Evolutionary conservation across 2,888 invertebrate genomes (phyloP).

Genomic region (Dugesia japonica): DNA sequence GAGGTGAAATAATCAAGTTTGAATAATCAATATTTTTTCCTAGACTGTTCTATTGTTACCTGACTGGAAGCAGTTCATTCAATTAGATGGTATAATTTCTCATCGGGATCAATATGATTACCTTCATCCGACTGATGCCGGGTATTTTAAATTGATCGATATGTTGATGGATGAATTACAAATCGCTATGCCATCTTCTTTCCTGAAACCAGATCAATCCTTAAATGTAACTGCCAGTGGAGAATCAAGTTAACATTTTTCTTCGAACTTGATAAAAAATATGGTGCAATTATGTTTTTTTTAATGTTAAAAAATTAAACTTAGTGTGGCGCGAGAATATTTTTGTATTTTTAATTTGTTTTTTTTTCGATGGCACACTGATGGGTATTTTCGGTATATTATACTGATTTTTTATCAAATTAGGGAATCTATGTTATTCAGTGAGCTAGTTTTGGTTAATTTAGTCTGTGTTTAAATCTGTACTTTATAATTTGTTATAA

Average conservation of each 20-base stretch:
- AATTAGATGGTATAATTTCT: slow-evolving; percentile 23
- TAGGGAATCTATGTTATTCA: not conserved
- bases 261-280: not conserved
- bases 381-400: not conserved
- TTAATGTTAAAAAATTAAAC: not conserved
- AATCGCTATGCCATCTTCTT: slow-evolving; percentile 12
- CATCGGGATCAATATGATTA: slow-evolving; percentile 31
- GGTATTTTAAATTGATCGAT: slow-evolving; percentile 26
- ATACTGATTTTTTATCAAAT: not conserved
- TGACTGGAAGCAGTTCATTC: slow-evolving; percentile 24
- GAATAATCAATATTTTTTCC: not conserved
- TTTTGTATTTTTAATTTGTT: not conserved
- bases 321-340: slow-evolving; percentile 2
- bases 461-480: not conserved
- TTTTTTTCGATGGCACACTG: not conserved
- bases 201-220: not conserved
- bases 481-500: too few species aligned
- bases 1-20: not conserved
- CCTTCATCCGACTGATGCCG: slow-evolving; percentile 24
- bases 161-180: slow-evolving; percentile 24
- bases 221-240: not conserved
- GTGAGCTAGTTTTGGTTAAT: not conserved
- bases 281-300: not conserved
- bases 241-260: not conserved
- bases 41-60: slow-evolving; percentile 22